Evolutionary conservation across 2,797 vertebrate genomes (phyloP).

Genomic region (Hypotaenidia philippensis): DNA sequence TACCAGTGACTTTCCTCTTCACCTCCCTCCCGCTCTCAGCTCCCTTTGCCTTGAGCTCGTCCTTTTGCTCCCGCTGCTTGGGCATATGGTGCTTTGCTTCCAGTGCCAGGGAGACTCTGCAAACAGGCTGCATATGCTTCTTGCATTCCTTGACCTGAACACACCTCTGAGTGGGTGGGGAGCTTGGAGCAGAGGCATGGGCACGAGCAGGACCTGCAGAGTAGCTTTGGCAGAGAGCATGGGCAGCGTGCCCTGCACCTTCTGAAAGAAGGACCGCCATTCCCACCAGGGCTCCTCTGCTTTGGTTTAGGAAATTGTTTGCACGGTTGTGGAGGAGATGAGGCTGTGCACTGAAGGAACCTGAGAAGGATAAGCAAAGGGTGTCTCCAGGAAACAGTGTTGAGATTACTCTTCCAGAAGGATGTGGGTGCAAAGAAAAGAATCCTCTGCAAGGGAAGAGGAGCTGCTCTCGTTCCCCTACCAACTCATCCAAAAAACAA

Average conservation of each 20-base stretch:
- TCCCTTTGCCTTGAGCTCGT: not conserved
- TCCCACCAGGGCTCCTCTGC: rapidly evolving
- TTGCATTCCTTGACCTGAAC: not conserved
- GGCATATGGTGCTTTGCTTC: not conserved
- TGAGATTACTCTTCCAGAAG: not conserved
- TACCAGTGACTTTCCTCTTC: not conserved
- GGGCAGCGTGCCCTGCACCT: not conserved
- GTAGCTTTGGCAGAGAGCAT: not conserved
- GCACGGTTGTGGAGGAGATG: rapidly evolving
- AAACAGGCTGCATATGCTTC: not conserved
- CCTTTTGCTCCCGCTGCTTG: not conserved
- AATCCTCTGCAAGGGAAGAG: not conserved
- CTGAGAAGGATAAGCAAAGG: not conserved
- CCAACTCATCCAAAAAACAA: not conserved
- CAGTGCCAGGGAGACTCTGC: not conserved
- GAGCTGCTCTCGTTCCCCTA: not conserved
- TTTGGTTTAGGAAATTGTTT: not conserved
- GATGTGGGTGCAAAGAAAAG: not conserved
- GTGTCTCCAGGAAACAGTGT: not conserved
- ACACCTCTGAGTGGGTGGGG: not conserved
- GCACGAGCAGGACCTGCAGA: not conserved
- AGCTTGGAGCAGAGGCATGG: not conserved
- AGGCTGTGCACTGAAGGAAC: not conserved
- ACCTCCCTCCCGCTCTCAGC: not conserved
- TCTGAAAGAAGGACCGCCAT: not conserved